Evolutionary conservation across 2,888 invertebrate genomes (phyloP).

Genomic region (Acronicta aceris): DNA sequence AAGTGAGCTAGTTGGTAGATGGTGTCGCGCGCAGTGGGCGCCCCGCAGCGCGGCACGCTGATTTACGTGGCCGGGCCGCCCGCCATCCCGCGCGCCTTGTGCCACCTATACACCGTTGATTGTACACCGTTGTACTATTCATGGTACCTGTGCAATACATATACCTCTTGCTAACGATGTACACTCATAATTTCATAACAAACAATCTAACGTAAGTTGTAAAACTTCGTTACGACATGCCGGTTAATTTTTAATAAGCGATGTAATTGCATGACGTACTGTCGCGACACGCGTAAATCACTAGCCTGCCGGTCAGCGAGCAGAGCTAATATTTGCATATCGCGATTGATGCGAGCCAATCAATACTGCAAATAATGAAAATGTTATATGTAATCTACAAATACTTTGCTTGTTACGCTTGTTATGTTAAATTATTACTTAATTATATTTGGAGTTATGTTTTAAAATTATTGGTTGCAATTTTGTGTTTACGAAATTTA

Average conservation of each 20-base stretch:
- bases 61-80: slow-evolving; percentile 62
- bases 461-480: slow-evolving; percentile 28
- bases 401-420: slow-evolving; percentile 71
- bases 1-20: slow-evolving; percentile 30
- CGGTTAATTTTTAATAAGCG: slow-evolving; percentile 86
- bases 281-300: slow-evolving; percentile 82
- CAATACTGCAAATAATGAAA: slow-evolving; percentile 88
- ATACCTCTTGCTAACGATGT: slow-evolving; percentile 12
- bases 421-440: slow-evolving; percentile 64
- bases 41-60: slow-evolving; percentile 60
- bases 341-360: slow-evolving; percentile 88
- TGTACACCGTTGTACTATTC: too few relatives aligned
- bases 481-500: slow-evolving; percentile 16
- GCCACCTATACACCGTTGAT: slow-evolving; percentile 4
- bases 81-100: slow-evolving; percentile 17
- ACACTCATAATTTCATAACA: slow-evolving; percentile 28
- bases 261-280: slow-evolving; percentile 85
- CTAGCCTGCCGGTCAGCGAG: slow-evolving; percentile 75
- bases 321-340: slow-evolving; percentile 87
- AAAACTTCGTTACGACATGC: slow-evolving; percentile 41
- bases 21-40: slow-evolving; percentile 60
- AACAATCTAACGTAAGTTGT: slow-evolving; percentile 43
- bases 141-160: slow-evolving; percentile 10
- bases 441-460: slow-evolving; percentile 41
- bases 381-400: slow-evolving; percentile 82